Percentiles rank a stretch among this genome's conserved stretches.
These are phyloP conservation scores for Ricordea florida DNA, from an alignment of 92 coral and sea anemone genomes.

Conservation along the genomic window DNA sequence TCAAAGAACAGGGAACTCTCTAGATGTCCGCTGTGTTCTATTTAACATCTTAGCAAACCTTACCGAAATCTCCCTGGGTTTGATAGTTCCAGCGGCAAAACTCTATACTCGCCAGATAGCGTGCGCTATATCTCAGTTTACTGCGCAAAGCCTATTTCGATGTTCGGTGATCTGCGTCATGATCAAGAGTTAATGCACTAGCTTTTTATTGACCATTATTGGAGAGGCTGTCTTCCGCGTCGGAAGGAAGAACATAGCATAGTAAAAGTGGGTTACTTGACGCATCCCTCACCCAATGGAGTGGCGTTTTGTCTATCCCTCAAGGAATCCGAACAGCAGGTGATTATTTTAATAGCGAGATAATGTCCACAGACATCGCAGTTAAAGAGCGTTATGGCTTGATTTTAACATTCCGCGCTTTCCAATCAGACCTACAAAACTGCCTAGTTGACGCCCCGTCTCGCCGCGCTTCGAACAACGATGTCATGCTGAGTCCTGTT, in stretches of 20 bases:
- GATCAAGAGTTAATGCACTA: constrained; percentile 4
- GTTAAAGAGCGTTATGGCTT: constrained; percentile 1
- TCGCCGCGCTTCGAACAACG: not conserved
- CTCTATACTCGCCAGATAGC: constrained; percentile 14
- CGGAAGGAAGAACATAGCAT: constrained; percentile 6
- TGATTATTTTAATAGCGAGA: not conserved
- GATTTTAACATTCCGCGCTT: too few species aligned
- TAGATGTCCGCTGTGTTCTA: too few species aligned
- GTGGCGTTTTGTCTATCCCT: not conserved
- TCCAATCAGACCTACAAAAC: too few species aligned
- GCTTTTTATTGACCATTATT: constrained; percentile 1
- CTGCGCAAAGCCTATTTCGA: not conserved
- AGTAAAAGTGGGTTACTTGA: not conserved
- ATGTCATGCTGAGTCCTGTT: constrained; percentile 5
- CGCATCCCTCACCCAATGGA: constrained; percentile 2
- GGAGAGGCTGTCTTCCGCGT: constrained; percentile 20
- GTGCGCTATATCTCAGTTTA: not conserved
- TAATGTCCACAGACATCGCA: too few species aligned
- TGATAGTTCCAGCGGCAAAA: constrained; percentile 17
- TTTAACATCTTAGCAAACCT: too few species aligned
- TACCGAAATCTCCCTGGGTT: constrained; percentile 5
- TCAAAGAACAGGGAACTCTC: too few species aligned
- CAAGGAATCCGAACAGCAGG: not conserved
- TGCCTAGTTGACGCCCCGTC: constrained; percentile 19
- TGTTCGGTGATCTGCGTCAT: not conserved